Evolutionary conservation across 2,888 invertebrate genomes (phyloP), one percentile per base, ranked within the genome.

Genomic region (Acanthococcus lagerstroemiae): DNA sequence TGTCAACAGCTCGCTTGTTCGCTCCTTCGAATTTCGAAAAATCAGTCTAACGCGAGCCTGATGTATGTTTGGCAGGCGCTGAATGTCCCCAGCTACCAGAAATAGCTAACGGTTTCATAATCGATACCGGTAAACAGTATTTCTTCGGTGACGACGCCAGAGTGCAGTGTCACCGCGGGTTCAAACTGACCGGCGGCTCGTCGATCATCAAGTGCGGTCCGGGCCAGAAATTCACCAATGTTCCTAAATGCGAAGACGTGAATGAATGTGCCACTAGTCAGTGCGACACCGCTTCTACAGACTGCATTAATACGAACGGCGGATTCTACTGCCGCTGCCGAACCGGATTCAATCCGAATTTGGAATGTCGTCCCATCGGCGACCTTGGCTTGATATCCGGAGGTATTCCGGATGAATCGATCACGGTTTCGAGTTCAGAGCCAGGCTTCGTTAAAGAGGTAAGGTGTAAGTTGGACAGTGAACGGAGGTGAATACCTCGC

Each of bases 111-210:
- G 94, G 94, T 19, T 91, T 89, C 72, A 83, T 94, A 50, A 87
- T 90, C 22, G 92, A 94, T 72, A 80, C 83, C 19, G 81, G 84
- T 0, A 82, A 86, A 70, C 80, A 85, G 55, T 94, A 92, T 74
- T 86, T 83, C 75, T 94, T 81, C 72, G 90, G 90, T 1, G 94
- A 95, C 74, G 93, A 94, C 78, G 92, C 92, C 15, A 80, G 92
- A 69, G 90, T 92, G 9, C 93, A 94, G 74, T 94, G 94, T 75
- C 89, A 86, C 74, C 88, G 89, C 78, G 94, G 93, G 9, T 94
- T 88, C 75, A 90, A 89, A 78, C 79, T 94, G 4, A 86, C 85
- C 68, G 76, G 76, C 46, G 90, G 90, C 27, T 85, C 87, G 56
- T 90, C 87, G 71, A 84, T 93, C 63, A 84, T 93, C 69, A 83